Evolutionary conservation across 2,113 vertebrate genomes (phyloP).

Genomic region (Corythaixoides concolor): DNA sequence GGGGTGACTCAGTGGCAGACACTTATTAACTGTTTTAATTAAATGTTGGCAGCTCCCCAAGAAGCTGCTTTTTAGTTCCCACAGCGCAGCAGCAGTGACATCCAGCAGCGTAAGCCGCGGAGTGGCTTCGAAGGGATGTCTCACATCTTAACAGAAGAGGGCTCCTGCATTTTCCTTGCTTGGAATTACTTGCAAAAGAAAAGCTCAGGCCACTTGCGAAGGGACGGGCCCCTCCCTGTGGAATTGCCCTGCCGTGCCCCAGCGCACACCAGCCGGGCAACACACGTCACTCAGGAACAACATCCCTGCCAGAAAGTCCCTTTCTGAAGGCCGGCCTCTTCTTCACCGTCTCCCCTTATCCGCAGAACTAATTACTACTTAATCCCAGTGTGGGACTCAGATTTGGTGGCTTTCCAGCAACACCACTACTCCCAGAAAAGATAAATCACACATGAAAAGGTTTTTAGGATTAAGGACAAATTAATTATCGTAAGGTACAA

Average conservation of each 20-base stretch:
- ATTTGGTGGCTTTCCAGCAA: background rate
- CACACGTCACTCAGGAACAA: background rate
- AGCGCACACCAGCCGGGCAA: background rate
- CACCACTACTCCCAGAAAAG: background rate
- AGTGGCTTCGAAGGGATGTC: background rate
- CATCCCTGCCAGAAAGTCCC: background rate
- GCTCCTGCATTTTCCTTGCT: fast-evolving
- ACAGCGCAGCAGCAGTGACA: background rate
- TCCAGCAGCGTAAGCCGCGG: background rate
- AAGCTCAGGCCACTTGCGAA: background rate
- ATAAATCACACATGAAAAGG: background rate
- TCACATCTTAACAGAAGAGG: background rate
- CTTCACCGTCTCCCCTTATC: background rate
- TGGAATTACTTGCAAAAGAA: background rate
- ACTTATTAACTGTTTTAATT: background rate
- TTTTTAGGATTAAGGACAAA: background rate
- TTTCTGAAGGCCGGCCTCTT: background rate
- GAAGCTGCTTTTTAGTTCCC: background rate
- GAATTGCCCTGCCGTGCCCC: background rate
- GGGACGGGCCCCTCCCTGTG: fast-evolving
- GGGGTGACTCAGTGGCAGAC: background rate
- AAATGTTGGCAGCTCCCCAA: background rate
- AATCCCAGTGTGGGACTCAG: background rate
- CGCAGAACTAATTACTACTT: background rate
- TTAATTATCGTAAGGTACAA: background rate